Conservation (phyloP, 2,113 vertebrate species). For the Notothenia rossii region DNA sequence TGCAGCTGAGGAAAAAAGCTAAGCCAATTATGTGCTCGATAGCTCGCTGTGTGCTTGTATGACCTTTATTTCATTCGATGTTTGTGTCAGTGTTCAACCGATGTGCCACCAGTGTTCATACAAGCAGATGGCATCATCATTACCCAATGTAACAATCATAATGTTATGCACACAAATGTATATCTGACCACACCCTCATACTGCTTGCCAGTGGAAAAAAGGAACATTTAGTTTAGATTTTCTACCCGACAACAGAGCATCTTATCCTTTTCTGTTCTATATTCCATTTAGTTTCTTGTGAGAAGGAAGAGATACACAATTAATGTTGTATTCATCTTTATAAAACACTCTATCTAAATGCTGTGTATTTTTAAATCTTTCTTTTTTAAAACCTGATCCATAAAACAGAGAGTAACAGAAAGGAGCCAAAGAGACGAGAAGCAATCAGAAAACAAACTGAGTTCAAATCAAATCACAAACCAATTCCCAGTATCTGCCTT, state of each 20-base stretch:
- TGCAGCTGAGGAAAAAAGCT: conserved; percentile 32
- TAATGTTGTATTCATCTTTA: neutral
- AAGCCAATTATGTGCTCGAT: conserved; percentile 35
- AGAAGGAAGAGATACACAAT: neutral
- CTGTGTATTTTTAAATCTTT: neutral
- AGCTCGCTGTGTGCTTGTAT: neutral
- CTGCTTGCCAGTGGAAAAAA: neutral
- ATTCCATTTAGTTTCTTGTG: neutral
- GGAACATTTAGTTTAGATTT: neutral
- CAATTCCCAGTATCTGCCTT: too few relatives aligned
- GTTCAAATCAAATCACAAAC: too few relatives aligned
- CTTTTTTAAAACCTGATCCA: neutral
- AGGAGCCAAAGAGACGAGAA: neutral
- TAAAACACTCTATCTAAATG: conserved; percentile 10
- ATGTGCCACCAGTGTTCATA: neutral
- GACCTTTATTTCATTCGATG: conserved; percentile 22
- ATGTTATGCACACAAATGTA: neutral
- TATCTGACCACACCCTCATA: neutral
- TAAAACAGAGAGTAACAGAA: conserved; percentile 1
- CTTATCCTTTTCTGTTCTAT: neutral
- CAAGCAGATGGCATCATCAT: neutral
- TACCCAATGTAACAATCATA: neutral
- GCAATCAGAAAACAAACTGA: neutral
- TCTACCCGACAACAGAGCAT: neutral
- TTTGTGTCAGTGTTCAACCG: conserved; percentile 10